These are phyloP conservation scores for Aporophyla nigra DNA, from an alignment of 2,888 invertebrate genomes.

Conservation along the genomic window DNA sequence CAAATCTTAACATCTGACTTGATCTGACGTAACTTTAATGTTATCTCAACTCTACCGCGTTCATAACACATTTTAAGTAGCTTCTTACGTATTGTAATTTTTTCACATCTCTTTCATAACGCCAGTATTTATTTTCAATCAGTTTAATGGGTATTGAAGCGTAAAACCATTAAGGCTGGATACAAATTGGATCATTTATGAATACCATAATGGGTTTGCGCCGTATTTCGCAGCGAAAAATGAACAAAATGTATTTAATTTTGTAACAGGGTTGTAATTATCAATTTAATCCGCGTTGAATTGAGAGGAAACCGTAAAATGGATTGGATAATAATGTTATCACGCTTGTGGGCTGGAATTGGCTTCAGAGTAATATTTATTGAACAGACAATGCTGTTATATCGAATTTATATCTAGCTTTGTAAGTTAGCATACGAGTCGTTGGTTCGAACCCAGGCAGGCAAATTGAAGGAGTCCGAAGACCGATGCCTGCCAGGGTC, in stretches of 20 bases:
- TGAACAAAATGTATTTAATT: slow-evolving; percentile 48
- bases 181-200: slow-evolving; percentile 59
- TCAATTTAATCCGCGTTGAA: slow-evolving; percentile 52
- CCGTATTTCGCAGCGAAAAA: slow-evolving; percentile 44
- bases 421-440: too few relatives aligned
- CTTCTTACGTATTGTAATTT: not conserved
- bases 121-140: slow-evolving; percentile 60
- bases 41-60: not conserved
- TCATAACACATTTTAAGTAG: not conserved
- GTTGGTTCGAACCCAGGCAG: too few relatives aligned
- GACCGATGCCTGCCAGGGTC: too few relatives aligned
- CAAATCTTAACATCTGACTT: too few relatives aligned
- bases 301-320: slow-evolving; percentile 43
- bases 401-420: too few relatives aligned
- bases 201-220: slow-evolving; percentile 46
- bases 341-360: slow-evolving; percentile 27
- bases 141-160: slow-evolving; percentile 52
- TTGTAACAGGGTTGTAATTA: slow-evolving; percentile 48
- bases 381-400: too few relatives aligned
- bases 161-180: slow-evolving; percentile 42
- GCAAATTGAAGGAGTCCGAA: too few relatives aligned
- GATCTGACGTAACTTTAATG: too few relatives aligned
- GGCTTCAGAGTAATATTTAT: slow-evolving; percentile 15
- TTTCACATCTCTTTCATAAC: slow-evolving; percentile 10
- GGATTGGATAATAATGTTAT: slow-evolving; percentile 28